phyloP scores from a whole-genome alignment of 2,797 vertebrate species.

The Champsocephalus esox region DNA sequence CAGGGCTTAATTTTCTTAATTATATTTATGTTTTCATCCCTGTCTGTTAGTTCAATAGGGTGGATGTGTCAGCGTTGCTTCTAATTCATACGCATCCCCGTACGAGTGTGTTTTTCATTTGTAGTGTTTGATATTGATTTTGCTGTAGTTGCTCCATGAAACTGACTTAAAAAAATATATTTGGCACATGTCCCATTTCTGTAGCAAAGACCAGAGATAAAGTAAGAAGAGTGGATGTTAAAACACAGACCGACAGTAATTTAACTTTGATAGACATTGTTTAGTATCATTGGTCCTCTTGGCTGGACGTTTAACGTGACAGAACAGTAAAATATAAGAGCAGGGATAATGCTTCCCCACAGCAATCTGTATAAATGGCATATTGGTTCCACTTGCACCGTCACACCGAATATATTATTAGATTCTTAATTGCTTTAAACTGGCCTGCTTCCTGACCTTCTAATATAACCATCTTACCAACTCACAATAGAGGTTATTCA shows the following conservation, averaged over 20 bases:
- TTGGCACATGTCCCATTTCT: constrained; percentile 34
- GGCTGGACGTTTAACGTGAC: constrained; percentile 37
- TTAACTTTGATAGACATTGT: constrained; percentile 43
- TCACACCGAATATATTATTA: constrained; percentile 1
- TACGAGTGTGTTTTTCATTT: constrained; percentile 17
- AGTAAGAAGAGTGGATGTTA: constrained; percentile 22
- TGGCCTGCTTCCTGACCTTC: constrained; percentile 1
- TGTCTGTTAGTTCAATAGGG: constrained; percentile 40
- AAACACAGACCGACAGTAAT: constrained; percentile 27
- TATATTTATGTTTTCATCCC: constrained; percentile 43
- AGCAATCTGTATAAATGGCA: constrained; percentile 13
- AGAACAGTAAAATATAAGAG: constrained; percentile 22
- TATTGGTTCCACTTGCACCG: neutral
- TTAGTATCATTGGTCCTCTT: constrained; percentile 16
- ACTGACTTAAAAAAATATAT: constrained; percentile 30
- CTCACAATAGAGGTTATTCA: neutral
- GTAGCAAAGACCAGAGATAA: constrained; percentile 17
- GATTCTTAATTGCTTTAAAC: constrained; percentile 20
- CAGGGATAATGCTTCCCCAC: constrained; percentile 13
- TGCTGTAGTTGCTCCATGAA: constrained; percentile 25
- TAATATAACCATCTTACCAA: neutral
- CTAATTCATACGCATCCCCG: constrained; percentile 42
- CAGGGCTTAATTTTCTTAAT: constrained; percentile 75
- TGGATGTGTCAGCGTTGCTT: constrained; percentile 50
- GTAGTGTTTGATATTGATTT: constrained; percentile 24